Evolutionary conservation across 64 coral and sea anemone species (phyloP), one percentile per base, ranked within the genome.

Genomic region (Orbicella faveolata): DNA sequence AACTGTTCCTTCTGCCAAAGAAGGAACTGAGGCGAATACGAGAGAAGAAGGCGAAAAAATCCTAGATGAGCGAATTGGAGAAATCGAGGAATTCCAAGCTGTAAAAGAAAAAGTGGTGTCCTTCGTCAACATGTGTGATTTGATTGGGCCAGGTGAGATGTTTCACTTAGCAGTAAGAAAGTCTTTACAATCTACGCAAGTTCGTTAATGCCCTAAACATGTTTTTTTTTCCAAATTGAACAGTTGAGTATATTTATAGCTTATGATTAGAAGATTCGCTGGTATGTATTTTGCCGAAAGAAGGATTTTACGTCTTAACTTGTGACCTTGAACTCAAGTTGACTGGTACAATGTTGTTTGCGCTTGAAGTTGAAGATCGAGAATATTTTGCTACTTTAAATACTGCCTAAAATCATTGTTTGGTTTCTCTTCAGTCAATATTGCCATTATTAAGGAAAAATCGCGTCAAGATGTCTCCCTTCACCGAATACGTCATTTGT

Each of bases 41-140:
- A 75, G 76, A 0, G 35, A 88, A 13, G 79, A 64, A 17, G 19
- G 3, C n/a, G 55, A 33, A 26, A 37, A 52, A 30, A 30, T 36
- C 63, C 23, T 85, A 16, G 68, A 26, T 72, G 20, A 73, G 2
- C 36, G 82, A 72, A 85, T 85, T 70, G 65, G 34, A 73, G 82
- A 85, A 72, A 0, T 72, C 4, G 35, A 72, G 11, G 82, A 85
- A 51, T 85, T 72, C 10, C 37, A 54, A 26, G 8, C 21, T 70
- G 65, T 53, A 18, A 70, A 30, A 52, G 11, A 3, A 37, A 85
- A 52, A 30, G 9, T 72, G 36, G 3, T 33, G 37, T 70, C 37
- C 13, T 85, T 85, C 37, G 21, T 67, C 63, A 12, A 12, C 10
- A 85, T 85, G 82, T 85, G 82, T 72, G 82, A 85, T 0, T 6